Evolutionary conservation across 2,888 invertebrate species (phyloP), one percentile per base, ranked within the genome.

Genomic region (Coronaproctus castanopsis): DNA sequence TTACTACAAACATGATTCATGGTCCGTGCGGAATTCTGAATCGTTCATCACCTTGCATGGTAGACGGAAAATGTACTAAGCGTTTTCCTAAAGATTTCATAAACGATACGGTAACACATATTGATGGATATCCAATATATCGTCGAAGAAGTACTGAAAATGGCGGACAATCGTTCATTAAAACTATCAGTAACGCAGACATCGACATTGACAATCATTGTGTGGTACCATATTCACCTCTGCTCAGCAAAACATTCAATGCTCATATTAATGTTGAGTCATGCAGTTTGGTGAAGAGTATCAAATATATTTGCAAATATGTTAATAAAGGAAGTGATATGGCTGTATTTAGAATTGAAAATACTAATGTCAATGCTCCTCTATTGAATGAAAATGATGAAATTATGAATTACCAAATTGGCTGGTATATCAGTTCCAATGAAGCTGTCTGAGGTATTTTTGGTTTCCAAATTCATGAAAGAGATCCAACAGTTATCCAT

Each of bases 261-360:
- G 66, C 67, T 1, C 70, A 70, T 58, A 66, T 67, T 18, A 61
- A 61, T 54, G 56, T 61, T 1, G 61, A 71, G 58, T 68, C 55
- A 59, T 74, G 72, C 61, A 68, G 66, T 65, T 73, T 71, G 0
- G 70, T 74, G 1, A 70, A 71, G 59, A 64, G 67, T 8, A 70
- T 71, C 22, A 71, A 71, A 66, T 71, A 70, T 61, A 66, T 71
- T 63, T 70, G 69, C 63, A 71, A 71, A 55, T 69, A 69, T 60
- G 63, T 70, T 22, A 62, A 58, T 50, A 64, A 66, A 62, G 64
- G 63, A 18, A 63, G 60, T 36, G 62, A 65, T 54, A 58, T 62
- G 60, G 64, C 65, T 50, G 58, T 64, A 54, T 55, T 63, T 21
- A 18, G 24, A 62, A 2, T 62, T 53, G 63, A 64, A 52, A 61